Evolutionary conservation across 2,113 vertebrate genomes (phyloP), one percentile per base, ranked within the genome.

Genomic region (Nothocercus nigrocapillus): DNA sequence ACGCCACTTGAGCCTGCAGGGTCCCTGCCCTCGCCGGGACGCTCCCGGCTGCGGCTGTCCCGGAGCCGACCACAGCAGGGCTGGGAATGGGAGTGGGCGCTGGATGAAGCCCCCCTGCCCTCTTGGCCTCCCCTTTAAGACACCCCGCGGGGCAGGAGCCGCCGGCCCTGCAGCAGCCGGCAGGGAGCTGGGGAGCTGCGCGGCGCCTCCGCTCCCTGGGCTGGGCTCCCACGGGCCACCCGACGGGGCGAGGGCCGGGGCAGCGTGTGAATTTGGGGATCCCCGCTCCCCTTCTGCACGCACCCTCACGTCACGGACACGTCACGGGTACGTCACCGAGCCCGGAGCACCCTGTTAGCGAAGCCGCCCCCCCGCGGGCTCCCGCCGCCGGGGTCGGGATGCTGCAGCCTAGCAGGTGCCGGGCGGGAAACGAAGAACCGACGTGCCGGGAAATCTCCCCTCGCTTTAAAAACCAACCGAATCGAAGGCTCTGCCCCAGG

Each of bases 371-470:
- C 45, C 38, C 51, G 11, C 12, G 64, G 66, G 73, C 27, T 83
- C n/a, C 53, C 59, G 16, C 59, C 30, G n/a, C 82, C n/a, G 3
- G 59, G 6, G 25, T 9, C 38, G 36, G 63, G 82, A 77, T 95
- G 88, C 91, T 78, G 91, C 45, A 5, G 1, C 51, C 66, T 11
- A 62, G 81, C 95, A 96, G 93, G 95, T 96, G 93, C 44, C 53
- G 82, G 20, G 42, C 11, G 7, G 19, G 62, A 62, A 19, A 44
- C 11, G 27, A 58, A 10, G 24, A 44, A 40, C 30, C 11, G 14
- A 1, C 6, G 14, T 51, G 25, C n/a, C 3, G 62, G 10, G 47
- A 34, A 42, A 28, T 22, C 36, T 34, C 7, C 7, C 5, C 24
- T 27, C 8, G 16, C 14, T 9, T 30, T 3, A 82, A 67, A 84